Percentiles rank a stretch among this genome's conserved stretches.
Evolutionary conservation across 2,797 vertebrate genomes (phyloP).

Genomic region (Ctenopoma multispine): DNA sequence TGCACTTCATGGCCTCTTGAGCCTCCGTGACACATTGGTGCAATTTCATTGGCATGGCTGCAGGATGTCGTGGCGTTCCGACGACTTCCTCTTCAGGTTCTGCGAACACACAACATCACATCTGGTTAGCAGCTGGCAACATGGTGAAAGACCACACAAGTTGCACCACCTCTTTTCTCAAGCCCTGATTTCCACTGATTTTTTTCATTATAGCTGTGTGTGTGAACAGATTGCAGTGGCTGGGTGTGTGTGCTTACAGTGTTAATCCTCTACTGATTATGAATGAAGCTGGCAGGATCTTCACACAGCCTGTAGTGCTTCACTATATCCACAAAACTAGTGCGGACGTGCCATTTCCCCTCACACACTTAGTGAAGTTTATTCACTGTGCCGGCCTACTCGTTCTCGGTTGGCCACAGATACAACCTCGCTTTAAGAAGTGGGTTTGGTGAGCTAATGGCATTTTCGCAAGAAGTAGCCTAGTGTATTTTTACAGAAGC

Average conservation of each 20-base stretch:
- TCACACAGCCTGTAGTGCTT: conserved; percentile 3
- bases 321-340: conserved; percentile 28
- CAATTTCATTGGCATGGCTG: conserved; percentile 75
- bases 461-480: no score
- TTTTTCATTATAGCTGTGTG: conserved; percentile 33
- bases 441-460: no score
- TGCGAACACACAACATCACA: conserved; percentile 49
- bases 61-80: conserved; percentile 66
- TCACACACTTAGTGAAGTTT: background rate
- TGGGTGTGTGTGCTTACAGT: background rate
- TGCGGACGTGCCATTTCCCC: background rate
- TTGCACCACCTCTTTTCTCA: no score
- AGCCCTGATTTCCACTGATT: conserved; percentile 17
- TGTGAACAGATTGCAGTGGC: conserved; percentile 20
- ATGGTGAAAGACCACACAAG: background rate
- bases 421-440: no score
- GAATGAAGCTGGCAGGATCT: conserved; percentile 41
- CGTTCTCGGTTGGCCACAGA: no score
- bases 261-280: conserved; percentile 57
- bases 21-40: background rate
- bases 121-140: background rate
- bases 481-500: no score
- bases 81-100: conserved; percentile 79
- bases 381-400: no score
- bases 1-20: conserved; percentile 7